Base-by-base conservation (phyloP, 2,113 vertebrate species). In the Hoplias malabaricus region DNA sequence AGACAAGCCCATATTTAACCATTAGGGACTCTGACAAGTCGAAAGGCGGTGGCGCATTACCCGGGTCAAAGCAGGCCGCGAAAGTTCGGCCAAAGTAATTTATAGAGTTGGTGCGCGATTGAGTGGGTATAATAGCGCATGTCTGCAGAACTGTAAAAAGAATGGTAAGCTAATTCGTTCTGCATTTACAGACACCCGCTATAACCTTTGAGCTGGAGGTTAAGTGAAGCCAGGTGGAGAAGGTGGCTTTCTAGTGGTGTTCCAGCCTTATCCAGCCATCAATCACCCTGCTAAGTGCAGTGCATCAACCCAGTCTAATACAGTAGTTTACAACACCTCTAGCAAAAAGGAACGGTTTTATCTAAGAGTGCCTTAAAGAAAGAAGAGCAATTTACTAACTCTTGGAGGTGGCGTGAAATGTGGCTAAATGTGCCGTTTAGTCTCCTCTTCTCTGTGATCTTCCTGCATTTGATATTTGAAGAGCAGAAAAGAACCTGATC, bases 171-270 rank as follows among this genome's bases (percentile, higher is more conserved):
- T 86, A 86, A 91, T 91, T 87, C 80, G 83, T 73, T 59, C 80
- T 82, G 75, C 86, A 83, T 80, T 81, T 80, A 83, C 81, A 77
- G 69, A 57, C 69, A 61, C 40, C 66, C 43, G 12, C 70, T 12
- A 83, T 79, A 73, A 83, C 84, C 80, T 82, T 77, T 83, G 61
- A 84, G 83, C 81, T 86, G 81, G 77, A 77, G 75, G 75, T 53
- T 90, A 90, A 90, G 88, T 88, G 81, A 88, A 80, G 84, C 85
- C 90, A 91, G 88, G 90, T 91, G 90, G 88, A 88, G 87, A 83
- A 43, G 27, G 79, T 77, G 4, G 5, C 27, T 68, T 62, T 25
- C 21, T 34, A 63, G 59, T 63, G 31, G 27, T 31, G 19, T 36
- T 36, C 31, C 2, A 19, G 33, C 31, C 16, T 6, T 31, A 23